Conservation (phyloP, 2,797 vertebrate species). For the Diplodus sargus region DNA sequence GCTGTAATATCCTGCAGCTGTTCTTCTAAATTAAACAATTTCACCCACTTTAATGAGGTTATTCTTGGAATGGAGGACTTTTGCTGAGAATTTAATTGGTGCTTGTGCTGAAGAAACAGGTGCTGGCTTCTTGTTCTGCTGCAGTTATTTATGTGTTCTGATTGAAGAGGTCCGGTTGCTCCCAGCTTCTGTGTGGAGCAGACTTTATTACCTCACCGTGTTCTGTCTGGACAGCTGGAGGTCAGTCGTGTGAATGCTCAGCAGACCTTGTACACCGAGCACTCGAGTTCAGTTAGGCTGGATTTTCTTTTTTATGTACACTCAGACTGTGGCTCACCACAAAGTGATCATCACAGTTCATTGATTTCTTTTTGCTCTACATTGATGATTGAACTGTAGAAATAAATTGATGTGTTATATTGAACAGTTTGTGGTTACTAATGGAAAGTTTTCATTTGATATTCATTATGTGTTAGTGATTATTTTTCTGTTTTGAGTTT, state of each 20-base stretch:
- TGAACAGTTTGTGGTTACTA: not conserved
- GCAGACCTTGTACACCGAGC: not conserved
- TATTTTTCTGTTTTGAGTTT: not conserved
- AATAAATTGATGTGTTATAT: too few species aligned
- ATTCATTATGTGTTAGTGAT: not conserved
- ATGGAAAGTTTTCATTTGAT: not conserved
- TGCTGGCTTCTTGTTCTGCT: not conserved
- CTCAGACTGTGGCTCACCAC: not conserved
- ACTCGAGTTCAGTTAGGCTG: not conserved
- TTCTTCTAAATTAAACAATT: constrained; percentile 22
- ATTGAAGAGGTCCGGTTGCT: not conserved
- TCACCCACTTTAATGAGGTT: not conserved
- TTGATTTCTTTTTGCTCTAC: not conserved
- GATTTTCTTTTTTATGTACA: not conserved
- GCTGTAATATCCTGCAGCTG: constrained; percentile 11
- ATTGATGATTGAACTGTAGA: constrained; percentile 3
- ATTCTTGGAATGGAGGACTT: not conserved
- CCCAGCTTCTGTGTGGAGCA: not conserved
- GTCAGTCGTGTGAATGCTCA: not conserved
- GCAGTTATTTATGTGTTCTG: not conserved
- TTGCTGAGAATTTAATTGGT: not conserved
- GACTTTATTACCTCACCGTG: not conserved
- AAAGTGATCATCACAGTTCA: not conserved
- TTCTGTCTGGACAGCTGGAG: not conserved
- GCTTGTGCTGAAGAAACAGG: not conserved